Evolutionary conservation across 92 coral and sea anemone genomes (phyloP), one percentile per base, ranked within the genome.

Genomic region (Palythoa heliodiscus): DNA sequence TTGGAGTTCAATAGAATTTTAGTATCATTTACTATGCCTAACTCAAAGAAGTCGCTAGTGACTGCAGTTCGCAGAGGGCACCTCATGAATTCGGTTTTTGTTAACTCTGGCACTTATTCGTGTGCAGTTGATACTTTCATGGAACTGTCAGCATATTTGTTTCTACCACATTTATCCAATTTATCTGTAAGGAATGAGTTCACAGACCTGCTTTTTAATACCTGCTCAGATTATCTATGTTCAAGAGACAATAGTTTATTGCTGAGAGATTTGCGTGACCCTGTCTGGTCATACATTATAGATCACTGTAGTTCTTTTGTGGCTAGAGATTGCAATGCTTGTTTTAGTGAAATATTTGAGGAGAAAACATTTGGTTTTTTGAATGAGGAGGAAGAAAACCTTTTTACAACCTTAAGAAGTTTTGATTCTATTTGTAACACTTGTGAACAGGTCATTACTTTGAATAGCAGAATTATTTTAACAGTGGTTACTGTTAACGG

Each of bases 351-450:
- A 78, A 73, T 86, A 86, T 43, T 76, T 86, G 76, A 77, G 76
- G 71, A 86, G 39, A 86, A 40, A 50, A 86, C 84, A 86, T 68
- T 86, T 77, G 77, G 84, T 77, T 66, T 50, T 77, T 78, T 68
- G n/a, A 86, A 61, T 48, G 84, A 47, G 19, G 78, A 86, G 84
- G 88, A 86, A 75, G 67, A 86, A 82, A 86, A 23, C 29, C 88
- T 86, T 76, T 86, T 86, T 66, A 75, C 72, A 63, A 86, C 89
- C 50, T 73, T 10, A 52, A 87, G 85, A 87, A 78, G 80, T 19
- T 88, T 82, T 81, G 83, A 88, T 66, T 78, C 86, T 72, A 70
- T 73, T 72, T 87, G 90, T 87, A 12, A 16, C 17, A 23, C 86
- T 68, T 82, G 90, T 70, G 52, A 24, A 76, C 64, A 55, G 17